A percentile compares a stretch with the other conserved stretches of the same genome.
Evolutionary conservation across 2,888 invertebrate species (phyloP).

Genomic region (Strigamia crassipes): DNA sequence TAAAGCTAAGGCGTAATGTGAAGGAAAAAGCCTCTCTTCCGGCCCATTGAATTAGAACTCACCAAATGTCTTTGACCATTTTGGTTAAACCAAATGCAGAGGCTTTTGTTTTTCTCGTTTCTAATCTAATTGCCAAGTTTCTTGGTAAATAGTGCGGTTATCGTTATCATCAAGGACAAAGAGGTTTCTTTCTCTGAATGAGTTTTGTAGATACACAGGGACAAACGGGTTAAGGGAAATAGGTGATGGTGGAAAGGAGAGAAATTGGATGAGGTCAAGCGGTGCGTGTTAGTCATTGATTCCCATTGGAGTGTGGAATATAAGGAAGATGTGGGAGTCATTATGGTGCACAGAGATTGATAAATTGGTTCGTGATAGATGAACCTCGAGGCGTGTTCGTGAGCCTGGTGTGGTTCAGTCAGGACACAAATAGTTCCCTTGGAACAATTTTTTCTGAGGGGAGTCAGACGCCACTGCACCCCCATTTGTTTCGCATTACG

Average conservation of each 20-base stretch:
- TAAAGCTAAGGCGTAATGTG: constrained; percentile 10
- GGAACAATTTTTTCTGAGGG: background rate
- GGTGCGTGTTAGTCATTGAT: constrained; percentile 15
- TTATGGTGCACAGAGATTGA: background rate
- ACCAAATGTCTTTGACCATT: constrained; percentile 26
- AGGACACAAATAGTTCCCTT: constrained; percentile 20
- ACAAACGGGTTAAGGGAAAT: background rate
- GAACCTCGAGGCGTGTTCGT: background rate
- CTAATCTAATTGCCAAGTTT: constrained; percentile 17
- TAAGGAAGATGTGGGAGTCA: constrained; percentile 17
- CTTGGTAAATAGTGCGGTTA: constrained; percentile 18
- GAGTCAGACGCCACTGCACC: background rate
- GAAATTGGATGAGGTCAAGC: constrained; percentile 3
- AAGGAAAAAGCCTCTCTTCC: constrained; percentile 21
- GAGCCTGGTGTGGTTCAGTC: background rate
- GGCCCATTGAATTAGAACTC: constrained; percentile 17
- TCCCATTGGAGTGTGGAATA: constrained; percentile 22
- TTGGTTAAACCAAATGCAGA: constrained; percentile 12
- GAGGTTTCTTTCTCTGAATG: background rate
- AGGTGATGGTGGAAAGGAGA: background rate
- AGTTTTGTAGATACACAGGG: background rate
- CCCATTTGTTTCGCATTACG: constrained; percentile 16
- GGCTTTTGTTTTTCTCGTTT: constrained; percentile 17
- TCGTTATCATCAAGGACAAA: constrained; percentile 18
- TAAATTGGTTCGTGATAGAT: constrained; percentile 13